Evolutionary conservation across 2,888 invertebrate species (phyloP), one percentile per base, ranked within the genome.

Genomic region (Agrypnus murinus): DNA sequence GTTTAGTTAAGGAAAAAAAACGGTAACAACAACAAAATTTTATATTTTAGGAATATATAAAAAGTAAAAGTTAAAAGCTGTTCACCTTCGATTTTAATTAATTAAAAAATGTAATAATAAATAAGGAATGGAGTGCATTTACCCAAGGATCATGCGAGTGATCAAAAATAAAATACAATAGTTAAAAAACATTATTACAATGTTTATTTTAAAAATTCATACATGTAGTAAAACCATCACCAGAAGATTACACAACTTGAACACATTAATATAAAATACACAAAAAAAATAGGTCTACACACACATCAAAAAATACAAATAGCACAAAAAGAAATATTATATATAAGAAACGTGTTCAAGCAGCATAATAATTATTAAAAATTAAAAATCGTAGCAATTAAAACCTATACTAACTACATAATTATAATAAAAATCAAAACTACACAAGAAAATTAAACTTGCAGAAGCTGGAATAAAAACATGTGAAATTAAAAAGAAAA

Each of bases 201-300:
- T 84, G 83, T 85, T 85, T 85, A 84, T 85, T 85, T 25, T 74
- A 82, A 81, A 82, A 81, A 82, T 81, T 82, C 74, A 69, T 83
- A 84, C 83, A 84, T 82, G 77, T 76, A 75, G 71, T 81, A 79
- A 81, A 80, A 82, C 84, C 84, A 82, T 82, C 84, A 84, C 84
- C 84, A 81, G 46, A 68, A 71, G 19, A 72, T 69, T 74, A 71
- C 66, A 70, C 72, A 66, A 69, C 72, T 66, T 74, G 71, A 74
- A 74, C 74, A 69, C 71, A 43, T 71, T 57, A 25, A 25, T 25
- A 48, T 58, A 65, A 38, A 55, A 71, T 19, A 17, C 34, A 58
- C 36, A 36, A 34, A 57, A n/a, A n/a, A 72, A n/a, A 34, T 45
- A 50, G 14, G 32, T 69, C 53, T 65, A 70, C 55, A 57, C 50